Percentiles rank a stretch among this genome's conserved stretches.
phyloP scores from a whole-genome alignment of 2,888 invertebrate species.

The Malthinus flaveolus region DNA sequence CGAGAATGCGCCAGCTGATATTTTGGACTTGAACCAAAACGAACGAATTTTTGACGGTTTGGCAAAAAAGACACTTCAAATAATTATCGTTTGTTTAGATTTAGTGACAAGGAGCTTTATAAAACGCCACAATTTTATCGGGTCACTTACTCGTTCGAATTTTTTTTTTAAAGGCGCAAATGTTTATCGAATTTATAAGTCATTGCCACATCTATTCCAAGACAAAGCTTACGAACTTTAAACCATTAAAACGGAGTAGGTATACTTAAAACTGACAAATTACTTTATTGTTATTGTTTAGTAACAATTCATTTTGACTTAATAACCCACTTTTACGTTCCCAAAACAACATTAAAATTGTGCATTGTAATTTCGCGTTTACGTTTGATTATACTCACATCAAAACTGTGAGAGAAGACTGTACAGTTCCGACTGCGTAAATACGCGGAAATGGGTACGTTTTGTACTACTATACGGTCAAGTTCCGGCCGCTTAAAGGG shows the following conservation, averaged over 20 bases:
- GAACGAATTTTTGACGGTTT: slow-evolving; percentile 7
- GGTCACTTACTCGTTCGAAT: neutral
- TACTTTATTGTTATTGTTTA: neutral
- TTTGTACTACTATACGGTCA: neutral
- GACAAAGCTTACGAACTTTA: slow-evolving; percentile 16
- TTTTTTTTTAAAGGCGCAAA: no score
- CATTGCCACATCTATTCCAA: slow-evolving; percentile 22
- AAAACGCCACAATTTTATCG: neutral
- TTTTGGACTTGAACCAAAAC: slow-evolving; percentile 11
- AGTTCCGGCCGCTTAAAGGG: neutral
- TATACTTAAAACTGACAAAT: slow-evolving; percentile 6
- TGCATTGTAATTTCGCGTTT: no score
- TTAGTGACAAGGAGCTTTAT: slow-evolving; percentile 8
- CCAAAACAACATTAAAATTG: no score
- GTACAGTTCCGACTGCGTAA: no score
- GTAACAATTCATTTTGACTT: no score
- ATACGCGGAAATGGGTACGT: neutral
- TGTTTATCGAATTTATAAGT: slow-evolving; percentile 5
- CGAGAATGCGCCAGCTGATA: slow-evolving; percentile 23
- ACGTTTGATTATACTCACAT: no score
- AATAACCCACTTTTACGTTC: no score
- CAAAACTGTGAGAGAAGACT: no score
- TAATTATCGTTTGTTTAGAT: slow-evolving; percentile 16
- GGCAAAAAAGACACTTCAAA: slow-evolving; percentile 9
- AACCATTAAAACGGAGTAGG: slow-evolving; percentile 15